Evolutionary conservation across 2,888 invertebrate species (phyloP).

Genomic region (Carpatolechia fugitivella): DNA sequence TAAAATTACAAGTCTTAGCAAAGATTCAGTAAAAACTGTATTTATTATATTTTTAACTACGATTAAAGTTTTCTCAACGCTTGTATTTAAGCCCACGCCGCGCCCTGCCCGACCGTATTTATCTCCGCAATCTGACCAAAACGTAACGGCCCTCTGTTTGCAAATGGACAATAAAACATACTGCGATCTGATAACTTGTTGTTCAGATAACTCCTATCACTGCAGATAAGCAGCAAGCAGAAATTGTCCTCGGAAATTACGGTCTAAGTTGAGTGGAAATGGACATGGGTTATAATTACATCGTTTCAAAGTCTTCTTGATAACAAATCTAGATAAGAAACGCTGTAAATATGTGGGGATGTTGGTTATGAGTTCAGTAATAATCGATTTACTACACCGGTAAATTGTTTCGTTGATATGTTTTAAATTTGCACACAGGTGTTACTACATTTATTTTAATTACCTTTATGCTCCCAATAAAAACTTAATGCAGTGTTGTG

Average conservation of each 20-base stretch:
- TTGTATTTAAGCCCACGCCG: conserved; percentile 30
- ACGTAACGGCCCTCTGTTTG: conserved; percentile 41
- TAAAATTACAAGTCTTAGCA: no score
- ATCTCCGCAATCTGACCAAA: conserved; percentile 41
- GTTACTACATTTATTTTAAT: not conserved
- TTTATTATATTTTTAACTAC: no score
- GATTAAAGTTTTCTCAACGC: no score
- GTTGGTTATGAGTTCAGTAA: not conserved
- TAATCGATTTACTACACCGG: not conserved
- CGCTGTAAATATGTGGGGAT: no score
- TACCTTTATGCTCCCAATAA: no score
- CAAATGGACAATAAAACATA: conserved; percentile 50
- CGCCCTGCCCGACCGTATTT: conserved; percentile 39
- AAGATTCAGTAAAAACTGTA: no score
- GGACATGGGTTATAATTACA: not conserved
- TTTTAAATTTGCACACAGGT: not conserved
- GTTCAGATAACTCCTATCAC: conserved; percentile 34
- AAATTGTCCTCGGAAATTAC: not conserved
- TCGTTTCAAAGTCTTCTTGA: not conserved
- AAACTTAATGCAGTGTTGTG: not conserved
- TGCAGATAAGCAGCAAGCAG: conserved; percentile 40
- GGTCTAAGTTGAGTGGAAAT: not conserved
- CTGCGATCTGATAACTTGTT: conserved; percentile 46
- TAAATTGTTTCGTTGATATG: not conserved
- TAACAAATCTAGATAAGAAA: not conserved